A percentile compares a stretch with the other conserved stretches of the same genome.
phyloP scores from a whole-genome alignment of 2,797 vertebrate species.

The Oryzias sinensis region DNA sequence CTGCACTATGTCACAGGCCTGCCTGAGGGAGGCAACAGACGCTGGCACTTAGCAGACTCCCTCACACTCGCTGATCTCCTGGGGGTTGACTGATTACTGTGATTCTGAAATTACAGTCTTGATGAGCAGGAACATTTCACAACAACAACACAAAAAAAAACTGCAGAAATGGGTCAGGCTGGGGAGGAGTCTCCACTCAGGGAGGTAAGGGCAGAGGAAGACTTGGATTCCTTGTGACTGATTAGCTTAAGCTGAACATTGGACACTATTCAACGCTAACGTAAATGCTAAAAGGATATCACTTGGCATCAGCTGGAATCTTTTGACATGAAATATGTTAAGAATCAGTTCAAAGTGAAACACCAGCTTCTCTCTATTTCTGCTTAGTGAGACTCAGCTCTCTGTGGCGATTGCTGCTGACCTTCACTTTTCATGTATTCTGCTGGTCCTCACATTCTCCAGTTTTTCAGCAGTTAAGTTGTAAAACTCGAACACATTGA shows the following conservation, averaged over 20 bases:
- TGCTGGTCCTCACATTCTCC: slow-evolving; percentile 9
- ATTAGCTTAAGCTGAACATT: slow-evolving; percentile 32
- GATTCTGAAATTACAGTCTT: slow-evolving; percentile 82
- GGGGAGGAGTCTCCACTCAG: slow-evolving; percentile 38
- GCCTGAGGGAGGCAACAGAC: slow-evolving; percentile 67
- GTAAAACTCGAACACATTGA: slow-evolving; percentile 49
- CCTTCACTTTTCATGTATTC: slow-evolving; percentile 26
- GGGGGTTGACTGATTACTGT: slow-evolving; percentile 81
- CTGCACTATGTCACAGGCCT: slow-evolving; percentile 60
- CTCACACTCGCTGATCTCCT: slow-evolving; percentile 70
- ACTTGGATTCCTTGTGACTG: slow-evolving; percentile 12
- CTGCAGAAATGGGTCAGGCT: slow-evolving; percentile 70
- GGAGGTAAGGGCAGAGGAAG: slow-evolving; percentile 20
- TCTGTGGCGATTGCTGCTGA: slow-evolving; percentile 11
- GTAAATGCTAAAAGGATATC: not conserved
- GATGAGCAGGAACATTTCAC: slow-evolving; percentile 73
- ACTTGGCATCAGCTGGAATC: no score
- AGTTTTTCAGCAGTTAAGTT: slow-evolving; percentile 34
- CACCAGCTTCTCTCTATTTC: slow-evolving; percentile 3
- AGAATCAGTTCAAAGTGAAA: no score
- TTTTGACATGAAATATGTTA: no score
- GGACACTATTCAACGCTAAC: slow-evolving; percentile 12
- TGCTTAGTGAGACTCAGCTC: slow-evolving; percentile 17
- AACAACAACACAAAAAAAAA: slow-evolving; percentile 33
- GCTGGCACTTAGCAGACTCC: slow-evolving; percentile 69